Conservation (phyloP, 2,797 vertebrate species). For the Serranus cabrilla region DNA sequence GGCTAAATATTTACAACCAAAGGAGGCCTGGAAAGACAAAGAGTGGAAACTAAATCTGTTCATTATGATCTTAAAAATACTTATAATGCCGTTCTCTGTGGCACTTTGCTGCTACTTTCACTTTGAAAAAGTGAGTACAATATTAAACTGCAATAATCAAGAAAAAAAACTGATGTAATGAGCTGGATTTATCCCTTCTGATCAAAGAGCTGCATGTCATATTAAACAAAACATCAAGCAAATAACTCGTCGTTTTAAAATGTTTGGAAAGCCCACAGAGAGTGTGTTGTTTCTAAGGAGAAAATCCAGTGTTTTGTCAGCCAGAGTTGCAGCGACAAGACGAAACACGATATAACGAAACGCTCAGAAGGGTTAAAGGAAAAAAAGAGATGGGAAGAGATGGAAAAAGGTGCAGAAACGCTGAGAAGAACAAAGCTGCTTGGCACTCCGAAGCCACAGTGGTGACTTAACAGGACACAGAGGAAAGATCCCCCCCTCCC, state of each 20-base stretch:
- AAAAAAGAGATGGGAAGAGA: neutral
- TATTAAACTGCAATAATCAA: too few species aligned
- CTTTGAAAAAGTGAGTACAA: too few species aligned
- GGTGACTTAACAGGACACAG: conserved; percentile 75
- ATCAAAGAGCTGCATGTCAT: too few species aligned
- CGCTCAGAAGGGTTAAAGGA: neutral
- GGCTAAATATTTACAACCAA: conserved; percentile 67
- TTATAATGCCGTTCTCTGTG: conserved; percentile 9
- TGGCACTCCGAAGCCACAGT: conserved; percentile 77
- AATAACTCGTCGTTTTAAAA: neutral
- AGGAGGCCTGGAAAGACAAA: conserved; percentile 31
- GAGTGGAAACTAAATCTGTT: conserved; percentile 40
- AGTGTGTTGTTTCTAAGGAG: neutral
- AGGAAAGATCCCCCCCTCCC: conserved; percentile 33
- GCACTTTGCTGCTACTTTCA: conserved; percentile 30
- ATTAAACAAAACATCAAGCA: too few species aligned
- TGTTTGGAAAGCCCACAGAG: neutral
- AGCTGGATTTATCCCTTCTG: too few species aligned
- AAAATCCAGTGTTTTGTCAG: conserved; percentile 21
- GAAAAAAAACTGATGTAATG: too few species aligned
- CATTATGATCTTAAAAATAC: conserved; percentile 46
- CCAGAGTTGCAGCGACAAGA: conserved; percentile 57
- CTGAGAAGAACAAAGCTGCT: conserved; percentile 68
- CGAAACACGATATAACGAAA: conserved; percentile 29
- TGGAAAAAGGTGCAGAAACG: conserved; percentile 27